Evolutionary conservation across 2,888 invertebrate genomes (phyloP).

Genomic region (Rhogogaster chlorosoma): DNA sequence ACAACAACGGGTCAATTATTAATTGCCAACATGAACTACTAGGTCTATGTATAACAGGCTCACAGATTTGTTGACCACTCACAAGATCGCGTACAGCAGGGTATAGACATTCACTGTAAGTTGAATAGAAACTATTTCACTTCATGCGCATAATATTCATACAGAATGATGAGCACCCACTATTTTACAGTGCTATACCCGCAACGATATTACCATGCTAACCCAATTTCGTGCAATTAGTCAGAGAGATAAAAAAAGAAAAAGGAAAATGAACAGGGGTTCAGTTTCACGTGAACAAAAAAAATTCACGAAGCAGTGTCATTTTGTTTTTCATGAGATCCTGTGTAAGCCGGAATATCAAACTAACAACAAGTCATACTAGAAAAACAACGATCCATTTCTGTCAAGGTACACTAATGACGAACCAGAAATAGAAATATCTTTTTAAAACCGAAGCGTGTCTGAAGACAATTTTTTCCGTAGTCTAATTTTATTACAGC

Average conservation of each 20-base stretch:
- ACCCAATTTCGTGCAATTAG: constrained; percentile 44
- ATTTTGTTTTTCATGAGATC: not conserved
- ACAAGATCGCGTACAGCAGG: not conserved
- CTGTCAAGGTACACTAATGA: not conserved
- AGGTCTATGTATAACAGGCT: not conserved
- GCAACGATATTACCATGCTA: constrained; percentile 34
- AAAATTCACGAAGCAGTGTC: not conserved
- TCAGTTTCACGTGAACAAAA: not conserved
- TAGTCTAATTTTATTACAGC: not conserved
- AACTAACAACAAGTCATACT: not conserved
- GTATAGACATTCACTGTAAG: too few species aligned
- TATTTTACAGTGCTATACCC: constrained; percentile 15
- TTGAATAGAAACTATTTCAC: constrained; percentile 2
- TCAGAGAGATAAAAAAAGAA: constrained; percentile 4
- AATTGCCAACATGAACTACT: constrained; percentile 1
- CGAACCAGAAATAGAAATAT: not conserved
- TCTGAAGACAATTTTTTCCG: not conserved
- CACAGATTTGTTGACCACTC: not conserved
- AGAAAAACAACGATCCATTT: not conserved
- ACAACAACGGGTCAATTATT: constrained; percentile 37
- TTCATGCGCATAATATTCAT: constrained; percentile 21
- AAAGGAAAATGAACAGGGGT: constrained; percentile 10
- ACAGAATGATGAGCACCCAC: constrained; percentile 30
- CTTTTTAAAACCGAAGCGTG: too few species aligned
- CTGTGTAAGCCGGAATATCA: not conserved